Evolutionary conservation across 2,888 invertebrate species (phyloP).

Genomic region (Rhingia campestris): DNA sequence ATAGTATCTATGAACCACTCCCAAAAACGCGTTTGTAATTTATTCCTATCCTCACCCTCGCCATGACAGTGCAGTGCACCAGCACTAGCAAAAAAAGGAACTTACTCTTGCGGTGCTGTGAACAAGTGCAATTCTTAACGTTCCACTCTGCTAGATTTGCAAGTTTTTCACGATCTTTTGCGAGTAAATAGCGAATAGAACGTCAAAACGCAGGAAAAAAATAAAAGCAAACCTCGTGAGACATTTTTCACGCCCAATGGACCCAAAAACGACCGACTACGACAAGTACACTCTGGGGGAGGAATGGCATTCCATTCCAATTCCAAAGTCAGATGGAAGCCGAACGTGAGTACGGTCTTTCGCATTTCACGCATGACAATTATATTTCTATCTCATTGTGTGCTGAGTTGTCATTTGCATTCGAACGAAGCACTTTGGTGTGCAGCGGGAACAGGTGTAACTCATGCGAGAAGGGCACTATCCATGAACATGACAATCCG

Average conservation of each 20-base stretch:
- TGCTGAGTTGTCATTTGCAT: conserved; percentile 60
- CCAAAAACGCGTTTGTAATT: conserved; percentile 55
- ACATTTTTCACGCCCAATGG: conserved; percentile 71
- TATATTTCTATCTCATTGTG: conserved; percentile 59
- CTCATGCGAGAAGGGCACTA: conserved; percentile 69
- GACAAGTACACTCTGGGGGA: not conserved
- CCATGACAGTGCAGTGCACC: not conserved
- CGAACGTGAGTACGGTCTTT: conserved; percentile 33
- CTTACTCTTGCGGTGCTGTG: conserved; percentile 30
- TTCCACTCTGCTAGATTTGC: conserved; percentile 56
- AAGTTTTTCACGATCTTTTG: conserved; percentile 43
- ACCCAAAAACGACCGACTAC: conserved; percentile 27
- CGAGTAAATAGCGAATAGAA: conserved; percentile 42
- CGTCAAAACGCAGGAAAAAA: conserved; percentile 1
- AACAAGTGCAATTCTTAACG: conserved; percentile 33
- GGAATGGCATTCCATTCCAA: conserved; percentile 33
- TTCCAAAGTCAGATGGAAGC: conserved; percentile 53
- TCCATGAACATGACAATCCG: conserved; percentile 69
- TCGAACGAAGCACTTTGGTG: conserved; percentile 28
- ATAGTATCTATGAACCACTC: conserved; percentile 61
- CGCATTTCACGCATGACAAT: conserved; percentile 66
- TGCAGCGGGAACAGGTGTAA: conserved; percentile 6
- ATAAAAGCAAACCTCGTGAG: conserved; percentile 20
- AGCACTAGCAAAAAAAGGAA: conserved; percentile 20
- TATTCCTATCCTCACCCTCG: conserved; percentile 24